Conservation (phyloP, 2,113 vertebrate genomes). For the Cricetomys ansorgei region DNA sequence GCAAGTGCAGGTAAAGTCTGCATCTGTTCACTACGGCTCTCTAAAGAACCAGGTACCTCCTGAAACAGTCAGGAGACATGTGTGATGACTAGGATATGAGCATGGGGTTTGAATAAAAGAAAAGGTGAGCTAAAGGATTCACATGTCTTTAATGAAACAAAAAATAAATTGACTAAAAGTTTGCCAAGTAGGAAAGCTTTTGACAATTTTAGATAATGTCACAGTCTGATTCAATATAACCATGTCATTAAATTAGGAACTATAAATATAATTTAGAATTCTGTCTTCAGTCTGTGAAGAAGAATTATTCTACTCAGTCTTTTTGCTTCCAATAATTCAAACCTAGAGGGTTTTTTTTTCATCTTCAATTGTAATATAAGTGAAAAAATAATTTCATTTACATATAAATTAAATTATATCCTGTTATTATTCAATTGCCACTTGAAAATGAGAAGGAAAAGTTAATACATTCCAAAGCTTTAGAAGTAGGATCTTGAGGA, state of each 20-base stretch:
- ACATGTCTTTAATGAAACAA: background rate
- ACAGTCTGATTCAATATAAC: slow-evolving; percentile 46
- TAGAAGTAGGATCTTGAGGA: slow-evolving; percentile 35
- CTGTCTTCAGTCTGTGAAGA: slow-evolving; percentile 59
- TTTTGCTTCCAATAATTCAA: slow-evolving; percentile 72
- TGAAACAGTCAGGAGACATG: background rate
- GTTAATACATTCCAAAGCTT: slow-evolving; percentile 62
- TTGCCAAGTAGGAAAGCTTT: slow-evolving; percentile 36
- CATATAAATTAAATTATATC: slow-evolving; percentile 81
- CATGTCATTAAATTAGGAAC: slow-evolving; percentile 72
- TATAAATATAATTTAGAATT: slow-evolving; percentile 78
- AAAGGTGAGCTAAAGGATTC: background rate
- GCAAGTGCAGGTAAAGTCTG: background rate
- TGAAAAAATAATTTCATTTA: slow-evolving; percentile 82
- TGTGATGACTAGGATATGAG: background rate
- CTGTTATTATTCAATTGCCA: slow-evolving; percentile 75
- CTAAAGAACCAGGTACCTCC: background rate
- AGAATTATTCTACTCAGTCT: slow-evolving; percentile 68
- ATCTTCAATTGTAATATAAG: slow-evolving; percentile 58
- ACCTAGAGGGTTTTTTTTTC: slow-evolving; percentile 48
- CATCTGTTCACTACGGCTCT: background rate
- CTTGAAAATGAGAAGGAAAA: slow-evolving; percentile 65
- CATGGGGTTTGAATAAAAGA: background rate
- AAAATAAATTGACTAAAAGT: background rate
- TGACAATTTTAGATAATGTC: slow-evolving; percentile 46